phyloP scores from a whole-genome alignment of 2,888 invertebrate genomes.

The Volucella inflata region DNA sequence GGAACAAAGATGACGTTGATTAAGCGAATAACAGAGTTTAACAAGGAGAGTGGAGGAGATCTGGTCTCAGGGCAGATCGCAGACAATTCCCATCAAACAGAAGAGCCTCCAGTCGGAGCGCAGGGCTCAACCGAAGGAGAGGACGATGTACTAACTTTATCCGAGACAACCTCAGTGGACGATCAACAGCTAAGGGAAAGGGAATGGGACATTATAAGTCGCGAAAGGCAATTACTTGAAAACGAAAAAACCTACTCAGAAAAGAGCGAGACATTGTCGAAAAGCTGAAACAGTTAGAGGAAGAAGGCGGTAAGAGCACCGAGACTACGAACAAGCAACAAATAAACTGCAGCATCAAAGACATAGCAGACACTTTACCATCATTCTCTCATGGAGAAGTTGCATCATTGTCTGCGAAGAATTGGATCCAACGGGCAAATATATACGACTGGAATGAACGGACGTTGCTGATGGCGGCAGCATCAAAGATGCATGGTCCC shows the following conservation, averaged over 20 bases:
- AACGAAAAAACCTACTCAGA: constrained; percentile 16
- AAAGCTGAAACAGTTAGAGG: constrained; percentile 9
- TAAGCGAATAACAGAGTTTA: constrained; percentile 6
- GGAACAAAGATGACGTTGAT: constrained; percentile 14
- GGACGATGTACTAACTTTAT: constrained; percentile 12
- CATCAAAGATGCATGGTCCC: constrained; percentile 25
- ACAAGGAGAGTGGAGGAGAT: constrained; percentile 16
- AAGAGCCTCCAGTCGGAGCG: background rate
- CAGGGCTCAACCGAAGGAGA: constrained; percentile 3
- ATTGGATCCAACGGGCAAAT: constrained; percentile 1
- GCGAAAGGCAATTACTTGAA: constrained; percentile 24
- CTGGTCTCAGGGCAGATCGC: constrained; percentile 4
- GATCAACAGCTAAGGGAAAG: constrained; percentile 14
- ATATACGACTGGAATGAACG: constrained; percentile 28
- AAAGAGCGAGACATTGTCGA: constrained; percentile 29
- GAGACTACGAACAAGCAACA: constrained; percentile 11
- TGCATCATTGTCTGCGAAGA: constrained; percentile 9
- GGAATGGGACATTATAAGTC: constrained; percentile 23
- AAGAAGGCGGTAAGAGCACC: background rate
- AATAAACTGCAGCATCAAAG: constrained; percentile 17
- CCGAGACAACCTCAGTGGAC: constrained; percentile 12
- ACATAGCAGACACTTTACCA: constrained; percentile 17
- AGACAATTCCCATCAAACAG: constrained; percentile 19
- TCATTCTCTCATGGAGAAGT: constrained; percentile 2
- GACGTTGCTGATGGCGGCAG: constrained; percentile 15